Percentiles rank a stretch among this genome's conserved stretches.
Evolutionary conservation across 2,113 vertebrate species (phyloP).

Genomic region (Rafetus swinhoei): DNA sequence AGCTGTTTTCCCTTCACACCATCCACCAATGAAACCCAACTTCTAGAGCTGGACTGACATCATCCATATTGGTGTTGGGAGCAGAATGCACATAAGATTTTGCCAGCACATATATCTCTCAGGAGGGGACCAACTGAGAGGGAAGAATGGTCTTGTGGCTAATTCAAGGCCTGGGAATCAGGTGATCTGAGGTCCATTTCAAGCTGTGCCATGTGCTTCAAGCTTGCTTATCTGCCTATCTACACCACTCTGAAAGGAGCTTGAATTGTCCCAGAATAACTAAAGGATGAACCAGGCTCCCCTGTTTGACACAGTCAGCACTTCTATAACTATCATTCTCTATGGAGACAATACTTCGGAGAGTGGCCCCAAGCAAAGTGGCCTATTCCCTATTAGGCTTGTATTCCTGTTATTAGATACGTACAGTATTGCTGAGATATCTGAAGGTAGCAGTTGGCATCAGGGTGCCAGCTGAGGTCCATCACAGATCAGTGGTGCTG

Average conservation of each 20-base stretch:
- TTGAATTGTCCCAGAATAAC: not conserved
- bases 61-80: not conserved
- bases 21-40: slow-evolving; percentile 31
- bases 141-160: not conserved
- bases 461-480: too few species aligned
- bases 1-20: not conserved
- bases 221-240: not conserved
- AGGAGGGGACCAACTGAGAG: not conserved
- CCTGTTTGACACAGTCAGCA: too few species aligned
- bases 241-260: not conserved
- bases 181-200: not conserved
- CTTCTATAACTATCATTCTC: too few species aligned
- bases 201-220: not conserved
- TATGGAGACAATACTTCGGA: too few species aligned
- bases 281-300: not conserved
- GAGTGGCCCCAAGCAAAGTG: too few species aligned
- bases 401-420: too few species aligned
- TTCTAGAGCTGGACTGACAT: slow-evolving; percentile 15
- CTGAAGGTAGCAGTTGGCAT: too few species aligned
- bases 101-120: not conserved
- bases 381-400: too few species aligned
- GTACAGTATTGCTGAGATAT: too few species aligned
- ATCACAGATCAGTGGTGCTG: too few species aligned
- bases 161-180: slow-evolving; percentile 26
- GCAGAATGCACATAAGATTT: not conserved